Percentiles rank a stretch among this genome's conserved stretches.
phyloP scores from a whole-genome alignment of 2,113 vertebrate genomes.

The Gallinago jamesoni region DNA sequence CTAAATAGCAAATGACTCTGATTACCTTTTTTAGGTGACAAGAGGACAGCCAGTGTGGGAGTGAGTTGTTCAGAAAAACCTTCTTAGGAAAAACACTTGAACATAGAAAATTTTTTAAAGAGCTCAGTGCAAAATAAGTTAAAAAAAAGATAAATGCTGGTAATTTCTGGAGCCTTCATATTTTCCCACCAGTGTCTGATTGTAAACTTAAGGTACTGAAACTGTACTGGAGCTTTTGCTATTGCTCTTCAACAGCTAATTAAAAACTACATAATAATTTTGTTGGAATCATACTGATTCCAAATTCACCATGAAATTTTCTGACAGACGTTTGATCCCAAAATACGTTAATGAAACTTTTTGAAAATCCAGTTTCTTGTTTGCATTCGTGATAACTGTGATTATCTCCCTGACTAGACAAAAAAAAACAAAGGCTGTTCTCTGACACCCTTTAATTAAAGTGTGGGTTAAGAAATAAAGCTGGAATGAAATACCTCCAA shows the following conservation, averaged over 20 bases:
- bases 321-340: background rate
- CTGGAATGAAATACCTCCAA: background rate
- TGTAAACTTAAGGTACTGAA: background rate
- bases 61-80: background rate
- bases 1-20: background rate
- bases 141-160: background rate
- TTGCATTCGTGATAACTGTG: background rate
- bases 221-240: background rate
- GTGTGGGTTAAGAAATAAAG: background rate
- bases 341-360: background rate
- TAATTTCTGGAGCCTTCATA: background rate
- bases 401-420: background rate
- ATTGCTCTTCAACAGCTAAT: background rate
- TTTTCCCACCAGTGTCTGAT: background rate
- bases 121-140: background rate
- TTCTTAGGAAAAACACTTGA: background rate
- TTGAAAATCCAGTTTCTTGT: background rate
- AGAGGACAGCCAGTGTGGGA: background rate
- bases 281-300: background rate
- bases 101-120: background rate
- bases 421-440: background rate
- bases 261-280: background rate
- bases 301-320: background rate
- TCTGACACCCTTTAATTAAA: background rate
- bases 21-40: background rate